phyloP scores from a whole-genome alignment of 2,888 invertebrate genomes.

The Tetragonula carbonaria region DNA sequence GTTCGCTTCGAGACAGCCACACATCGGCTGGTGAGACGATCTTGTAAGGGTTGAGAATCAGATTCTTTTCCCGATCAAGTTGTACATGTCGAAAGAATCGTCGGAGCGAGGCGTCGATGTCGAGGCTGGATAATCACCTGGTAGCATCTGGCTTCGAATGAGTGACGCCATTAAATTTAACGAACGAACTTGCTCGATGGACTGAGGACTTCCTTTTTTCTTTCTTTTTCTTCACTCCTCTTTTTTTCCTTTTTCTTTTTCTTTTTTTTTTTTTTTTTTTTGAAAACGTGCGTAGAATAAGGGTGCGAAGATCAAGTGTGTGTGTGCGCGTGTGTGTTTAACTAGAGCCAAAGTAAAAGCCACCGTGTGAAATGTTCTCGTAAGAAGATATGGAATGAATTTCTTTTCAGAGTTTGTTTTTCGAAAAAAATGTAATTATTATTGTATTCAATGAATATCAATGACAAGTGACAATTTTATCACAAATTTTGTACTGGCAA shows the following conservation, averaged over 20 bases:
- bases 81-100: slow-evolving; percentile 29
- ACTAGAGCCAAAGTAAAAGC: neutral
- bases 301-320: neutral
- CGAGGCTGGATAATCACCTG: slow-evolving; percentile 33
- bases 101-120: slow-evolving; percentile 10
- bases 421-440: neutral
- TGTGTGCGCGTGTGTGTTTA: neutral
- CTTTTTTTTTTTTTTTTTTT: neutral
- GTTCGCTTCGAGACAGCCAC: slow-evolving; percentile 16
- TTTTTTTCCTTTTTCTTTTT: neutral
- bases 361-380: neutral
- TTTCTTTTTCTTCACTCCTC: neutral
- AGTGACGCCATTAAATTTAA: slow-evolving; percentile 42
- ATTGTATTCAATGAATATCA: neutral
- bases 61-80: slow-evolving; percentile 43
- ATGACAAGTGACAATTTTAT: too few relatives aligned
- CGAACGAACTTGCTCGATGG: slow-evolving; percentile 22
- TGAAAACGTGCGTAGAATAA: slow-evolving; percentile 11
- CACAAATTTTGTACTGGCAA: too few relatives aligned
- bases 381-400: neutral
- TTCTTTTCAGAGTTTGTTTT: neutral
- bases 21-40: slow-evolving; percentile 64
- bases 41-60: slow-evolving; percentile 73
- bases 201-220: neutral
- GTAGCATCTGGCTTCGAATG: slow-evolving; percentile 32